Evolutionary conservation across 1,140 invertebrate species (phyloP), one percentile per base, ranked within the genome.

Genomic region (Diorhabda elongata): DNA sequence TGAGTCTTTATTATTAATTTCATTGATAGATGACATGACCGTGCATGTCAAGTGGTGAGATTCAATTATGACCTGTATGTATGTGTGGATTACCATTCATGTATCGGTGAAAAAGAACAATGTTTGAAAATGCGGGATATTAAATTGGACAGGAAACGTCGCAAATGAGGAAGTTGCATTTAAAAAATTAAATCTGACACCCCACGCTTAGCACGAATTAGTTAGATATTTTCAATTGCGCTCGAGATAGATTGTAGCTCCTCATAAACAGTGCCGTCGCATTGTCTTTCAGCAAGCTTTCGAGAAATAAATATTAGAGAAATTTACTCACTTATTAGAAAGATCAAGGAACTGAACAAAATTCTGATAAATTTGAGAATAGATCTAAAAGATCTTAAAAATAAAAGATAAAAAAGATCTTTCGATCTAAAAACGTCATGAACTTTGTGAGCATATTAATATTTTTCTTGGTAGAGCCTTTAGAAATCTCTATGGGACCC

Each of bases 171-270:
- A 65, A 65, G 64, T 65, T 58, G 64, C 56, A 65, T 65, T 65
- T 65, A 65, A 65, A 65, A 65, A 57, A 57, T 65, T 65, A 65
- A 65, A 65, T 65, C 64, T 65, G 64, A 65, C 64, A 65, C 64
- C 64, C 64, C 43, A 65, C 64, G 64, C 64, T 56, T 65, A 47
- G 26, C 64, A 42, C 47, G 42, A 62, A n/a, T n/a, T 42, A 62
- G 61, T 6, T 62, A 44, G 42, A 60, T 60, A 41, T 62, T 62
- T 52, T 52, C 47, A 52, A 52, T 52, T 52, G 47, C 47, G n/a
- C 47, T 52, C 26, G 47, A 52, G 47, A 8, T 52, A 52, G 2
- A 52, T 52, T 52, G n/a, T n/a, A n/a, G 47, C n/a, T 6, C n/a
- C 47, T 52, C 47, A 52, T n/a, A 52, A 52, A n/a, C 47, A 52